A percentile compares a stretch with the other conserved stretches of the same genome.
phyloP scores from a whole-genome alignment of 2,113 vertebrate species.

The Anser brachyrhynchus region DNA sequence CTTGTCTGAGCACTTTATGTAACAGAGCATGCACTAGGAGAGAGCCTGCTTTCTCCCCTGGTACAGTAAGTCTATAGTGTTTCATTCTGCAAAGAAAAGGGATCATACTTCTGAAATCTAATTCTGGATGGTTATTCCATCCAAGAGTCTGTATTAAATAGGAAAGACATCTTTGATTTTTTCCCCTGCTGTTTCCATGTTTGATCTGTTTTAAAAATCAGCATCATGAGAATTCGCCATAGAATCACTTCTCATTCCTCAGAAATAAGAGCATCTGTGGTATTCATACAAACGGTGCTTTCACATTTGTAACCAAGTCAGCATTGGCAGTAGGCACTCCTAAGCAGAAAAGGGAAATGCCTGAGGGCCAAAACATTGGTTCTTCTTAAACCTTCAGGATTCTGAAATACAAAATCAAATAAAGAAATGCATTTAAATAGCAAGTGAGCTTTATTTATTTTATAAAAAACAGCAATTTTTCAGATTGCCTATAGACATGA shows the following conservation, averaged over 20 bases:
- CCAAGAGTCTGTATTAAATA: slow-evolving; percentile 8
- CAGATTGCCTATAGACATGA: neutral
- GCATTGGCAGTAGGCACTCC: neutral
- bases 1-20: slow-evolving; percentile 19
- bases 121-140: slow-evolving; percentile 1
- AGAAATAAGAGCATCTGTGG: slow-evolving; percentile 17
- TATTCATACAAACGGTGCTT: neutral
- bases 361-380: neutral
- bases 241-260: slow-evolving; percentile 8
- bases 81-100: slow-evolving; percentile 22
- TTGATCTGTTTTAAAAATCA: slow-evolving; percentile 44
- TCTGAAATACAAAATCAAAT: neutral
- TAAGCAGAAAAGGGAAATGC: neutral
- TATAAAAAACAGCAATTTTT: neutral
- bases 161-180: slow-evolving; percentile 18
- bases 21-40: slow-evolving; percentile 32
- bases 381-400: neutral
- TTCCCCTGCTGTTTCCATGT: neutral
- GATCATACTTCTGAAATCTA: slow-evolving; percentile 9
- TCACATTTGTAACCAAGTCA: neutral
- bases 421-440: neutral
- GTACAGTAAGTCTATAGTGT: neutral
- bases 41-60: neutral
- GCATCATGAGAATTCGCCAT: neutral
- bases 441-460: neutral